These are phyloP conservation scores for Dicrurus megarhynchus DNA, from an alignment of 2,113 vertebrate species.

Conservation along the genomic window DNA sequence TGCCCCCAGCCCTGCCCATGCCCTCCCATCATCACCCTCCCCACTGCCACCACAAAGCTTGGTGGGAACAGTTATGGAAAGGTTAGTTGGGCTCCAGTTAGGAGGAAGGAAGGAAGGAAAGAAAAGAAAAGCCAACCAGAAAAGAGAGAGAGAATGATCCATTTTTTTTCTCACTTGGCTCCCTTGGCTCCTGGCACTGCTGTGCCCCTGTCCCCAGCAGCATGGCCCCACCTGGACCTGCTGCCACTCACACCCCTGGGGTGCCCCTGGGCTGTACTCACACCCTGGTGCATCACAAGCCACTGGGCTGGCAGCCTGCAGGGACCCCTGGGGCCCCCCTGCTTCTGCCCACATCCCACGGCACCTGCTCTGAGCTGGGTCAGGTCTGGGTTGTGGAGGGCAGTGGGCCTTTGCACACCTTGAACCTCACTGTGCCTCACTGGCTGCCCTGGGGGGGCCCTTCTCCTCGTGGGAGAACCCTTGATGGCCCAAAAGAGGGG, in stretches of 20 bases:
- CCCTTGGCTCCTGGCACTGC: background rate
- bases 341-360: background rate
- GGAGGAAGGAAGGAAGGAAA: conserved; percentile 51
- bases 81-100: conserved; percentile 59
- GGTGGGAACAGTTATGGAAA: conserved; percentile 14
- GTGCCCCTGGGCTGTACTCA: background rate
- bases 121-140: conserved; percentile 61
- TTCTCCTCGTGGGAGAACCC: background rate
- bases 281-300: background rate
- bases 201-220: background rate
- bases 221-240: background rate
- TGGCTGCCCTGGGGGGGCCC: background rate
- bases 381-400: background rate
- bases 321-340: background rate
- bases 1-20: background rate
- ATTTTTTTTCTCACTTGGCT: conserved; percentile 30
- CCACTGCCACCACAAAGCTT: background rate
- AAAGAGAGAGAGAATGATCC: conserved; percentile 36
- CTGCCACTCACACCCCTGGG: background rate
- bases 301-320: background rate
- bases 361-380: fast-evolving
- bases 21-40: background rate
- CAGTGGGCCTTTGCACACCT: background rate
- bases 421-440: background rate
- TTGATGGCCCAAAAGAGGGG: background rate